Percentiles rank a stretch among this genome's conserved stretches.
These are phyloP conservation scores for Euplexia lucipara DNA, from an alignment of 2,888 invertebrate genomes.

Conservation along the genomic window DNA sequence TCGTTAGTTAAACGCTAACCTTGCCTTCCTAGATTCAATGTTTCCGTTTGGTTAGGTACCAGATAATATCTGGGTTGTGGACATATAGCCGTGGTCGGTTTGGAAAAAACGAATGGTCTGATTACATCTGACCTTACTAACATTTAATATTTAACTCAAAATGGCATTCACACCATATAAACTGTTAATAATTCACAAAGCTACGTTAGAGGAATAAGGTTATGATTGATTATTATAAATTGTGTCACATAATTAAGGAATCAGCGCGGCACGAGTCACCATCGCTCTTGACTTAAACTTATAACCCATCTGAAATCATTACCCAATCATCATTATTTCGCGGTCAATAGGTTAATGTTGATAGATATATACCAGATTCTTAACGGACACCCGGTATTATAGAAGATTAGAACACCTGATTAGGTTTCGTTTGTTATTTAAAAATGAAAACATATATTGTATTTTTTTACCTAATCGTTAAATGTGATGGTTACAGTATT, in stretches of 20 bases:
- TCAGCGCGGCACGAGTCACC: not conserved
- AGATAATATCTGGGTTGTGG: too few species aligned
- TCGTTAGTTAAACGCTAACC: too few species aligned
- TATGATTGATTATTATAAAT: not conserved
- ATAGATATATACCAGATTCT: not conserved
- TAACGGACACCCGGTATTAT: not conserved
- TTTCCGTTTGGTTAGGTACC: too few species aligned
- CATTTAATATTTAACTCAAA: too few species aligned
- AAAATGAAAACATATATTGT: constrained; percentile 31
- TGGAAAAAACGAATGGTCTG: too few species aligned
- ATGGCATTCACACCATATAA: not conserved
- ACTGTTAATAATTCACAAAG: not conserved
- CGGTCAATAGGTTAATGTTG: constrained; percentile 21
- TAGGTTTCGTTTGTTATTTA: not conserved
- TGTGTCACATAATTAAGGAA: not conserved
- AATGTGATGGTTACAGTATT: constrained; percentile 63
- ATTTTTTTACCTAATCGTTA: constrained; percentile 22
- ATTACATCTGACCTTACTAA: too few species aligned
- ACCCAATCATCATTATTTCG: not conserved
- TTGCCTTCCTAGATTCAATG: too few species aligned
- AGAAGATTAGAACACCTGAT: not conserved
- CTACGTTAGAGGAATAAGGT: not conserved
- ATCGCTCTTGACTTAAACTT: constrained; percentile 11
- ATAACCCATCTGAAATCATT: constrained; percentile 19
- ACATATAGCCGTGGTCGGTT: too few species aligned